phyloP scores from a whole-genome alignment of 2,888 invertebrate genomes.

The Cephus pygmeus region DNA sequence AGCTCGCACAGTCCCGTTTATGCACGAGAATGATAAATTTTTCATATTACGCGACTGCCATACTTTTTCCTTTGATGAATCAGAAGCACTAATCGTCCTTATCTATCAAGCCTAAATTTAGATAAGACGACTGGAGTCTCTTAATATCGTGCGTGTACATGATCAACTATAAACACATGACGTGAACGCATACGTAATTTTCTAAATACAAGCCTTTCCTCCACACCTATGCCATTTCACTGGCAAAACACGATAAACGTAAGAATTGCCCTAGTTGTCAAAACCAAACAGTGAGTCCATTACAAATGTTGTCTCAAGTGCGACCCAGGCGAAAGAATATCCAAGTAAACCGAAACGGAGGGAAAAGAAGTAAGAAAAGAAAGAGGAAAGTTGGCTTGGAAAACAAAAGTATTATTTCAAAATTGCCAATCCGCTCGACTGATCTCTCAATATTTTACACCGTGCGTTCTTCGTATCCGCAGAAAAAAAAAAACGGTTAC shows the following conservation, averaged over 20 bases:
- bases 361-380: background rate
- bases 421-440: background rate
- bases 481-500: background rate
- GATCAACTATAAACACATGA: no score
- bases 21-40: no score
- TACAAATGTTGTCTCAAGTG: background rate
- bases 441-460: background rate
- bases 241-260: background rate
- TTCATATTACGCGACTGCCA: no score
- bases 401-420: background rate
- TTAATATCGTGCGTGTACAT: background rate
- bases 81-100: background rate
- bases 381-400: background rate
- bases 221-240: no score
- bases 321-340: background rate
- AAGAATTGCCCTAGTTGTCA: background rate
- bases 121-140: background rate
- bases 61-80: background rate
- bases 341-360: background rate
- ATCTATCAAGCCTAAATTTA: background rate
- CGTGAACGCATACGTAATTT: no score
- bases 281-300: background rate
- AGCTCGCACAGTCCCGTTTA: no score
- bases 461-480: background rate
- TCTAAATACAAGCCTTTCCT: no score